Conservation (phyloP, 2,888 invertebrate genomes). For the Micropterix aruncella region DNA sequence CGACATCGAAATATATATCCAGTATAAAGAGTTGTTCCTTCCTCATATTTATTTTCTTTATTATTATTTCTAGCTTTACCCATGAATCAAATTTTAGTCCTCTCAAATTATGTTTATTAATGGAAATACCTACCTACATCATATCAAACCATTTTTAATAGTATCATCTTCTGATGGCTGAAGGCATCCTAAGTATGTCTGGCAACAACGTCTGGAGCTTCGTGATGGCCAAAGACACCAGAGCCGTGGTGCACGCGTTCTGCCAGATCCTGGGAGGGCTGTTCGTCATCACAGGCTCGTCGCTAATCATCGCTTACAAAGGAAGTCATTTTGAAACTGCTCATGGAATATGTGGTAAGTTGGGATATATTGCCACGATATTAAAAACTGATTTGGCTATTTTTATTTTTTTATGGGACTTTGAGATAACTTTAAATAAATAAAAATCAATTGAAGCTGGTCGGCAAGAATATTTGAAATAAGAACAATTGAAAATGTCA, state of each 20-base stretch:
- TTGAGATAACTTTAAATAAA: conserved; percentile 4
- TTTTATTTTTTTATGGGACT: conserved; percentile 1
- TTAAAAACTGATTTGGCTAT: conserved; percentile 2
- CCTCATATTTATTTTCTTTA: no score
- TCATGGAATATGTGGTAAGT: conserved; percentile 35
- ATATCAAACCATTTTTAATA: no score
- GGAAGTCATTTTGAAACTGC: conserved; percentile 22
- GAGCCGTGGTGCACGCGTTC: conserved; percentile 35
- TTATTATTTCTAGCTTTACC: no score
- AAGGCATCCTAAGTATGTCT: conserved; percentile 31
- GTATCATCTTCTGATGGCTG: conserved; percentile 37
- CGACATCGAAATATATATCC: no score
- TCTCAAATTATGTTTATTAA: no score
- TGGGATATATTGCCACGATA: conserved; percentile 3
- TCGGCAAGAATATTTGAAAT: no score
- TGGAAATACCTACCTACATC: no score
- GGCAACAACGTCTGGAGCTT: conserved; percentile 35
- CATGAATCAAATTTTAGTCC: no score
- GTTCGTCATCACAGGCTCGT: conserved; percentile 35
- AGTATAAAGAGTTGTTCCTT: no score
- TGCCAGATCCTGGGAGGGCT: conserved; percentile 35
- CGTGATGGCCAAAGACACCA: conserved; percentile 26
- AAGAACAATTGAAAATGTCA: no score
- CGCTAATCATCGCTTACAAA: conserved; percentile 27
- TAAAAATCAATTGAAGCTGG: no score